Conservation (phyloP, 2,797 vertebrate species). For the Erpetoichthys calabaricus region DNA sequence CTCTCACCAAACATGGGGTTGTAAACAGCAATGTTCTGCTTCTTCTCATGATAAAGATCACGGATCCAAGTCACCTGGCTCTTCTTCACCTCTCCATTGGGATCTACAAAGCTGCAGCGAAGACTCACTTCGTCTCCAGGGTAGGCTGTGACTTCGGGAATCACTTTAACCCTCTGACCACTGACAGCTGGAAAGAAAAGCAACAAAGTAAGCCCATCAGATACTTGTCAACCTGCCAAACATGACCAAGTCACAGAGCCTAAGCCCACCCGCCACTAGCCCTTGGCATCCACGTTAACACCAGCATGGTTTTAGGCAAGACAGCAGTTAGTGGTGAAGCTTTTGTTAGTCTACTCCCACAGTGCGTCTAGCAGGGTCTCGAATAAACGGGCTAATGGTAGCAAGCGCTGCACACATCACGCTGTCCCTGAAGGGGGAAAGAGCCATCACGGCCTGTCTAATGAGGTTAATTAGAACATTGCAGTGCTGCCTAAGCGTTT, state of each 20-base stretch:
- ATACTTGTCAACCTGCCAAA: too few species aligned
- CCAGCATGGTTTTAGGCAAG: too few species aligned
- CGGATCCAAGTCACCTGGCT: slow-evolving; percentile 74
- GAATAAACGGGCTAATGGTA: background rate
- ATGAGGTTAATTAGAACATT: background rate
- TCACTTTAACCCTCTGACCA: slow-evolving; percentile 56
- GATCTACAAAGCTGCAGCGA: slow-evolving; percentile 49
- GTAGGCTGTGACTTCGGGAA: slow-evolving; percentile 49
- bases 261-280: too few species aligned
- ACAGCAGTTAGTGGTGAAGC: too few species aligned
- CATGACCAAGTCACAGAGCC: too few species aligned
- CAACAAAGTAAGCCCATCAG: too few species aligned
- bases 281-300: too few species aligned
- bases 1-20: slow-evolving; percentile 46
- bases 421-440: too few species aligned
- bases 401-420: background rate
- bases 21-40: slow-evolving; percentile 54
- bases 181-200: slow-evolving; percentile 26
- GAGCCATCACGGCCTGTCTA: background rate
- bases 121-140: slow-evolving; percentile 54
- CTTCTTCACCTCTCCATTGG: slow-evolving; percentile 33
- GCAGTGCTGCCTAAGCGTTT: too few species aligned
- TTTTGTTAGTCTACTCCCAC: too few species aligned
- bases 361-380: too few species aligned
- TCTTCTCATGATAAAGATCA: slow-evolving; percentile 21